Evolutionary conservation across 2,797 vertebrate genomes (phyloP).

Genomic region (Sebastes reedi): DNA sequence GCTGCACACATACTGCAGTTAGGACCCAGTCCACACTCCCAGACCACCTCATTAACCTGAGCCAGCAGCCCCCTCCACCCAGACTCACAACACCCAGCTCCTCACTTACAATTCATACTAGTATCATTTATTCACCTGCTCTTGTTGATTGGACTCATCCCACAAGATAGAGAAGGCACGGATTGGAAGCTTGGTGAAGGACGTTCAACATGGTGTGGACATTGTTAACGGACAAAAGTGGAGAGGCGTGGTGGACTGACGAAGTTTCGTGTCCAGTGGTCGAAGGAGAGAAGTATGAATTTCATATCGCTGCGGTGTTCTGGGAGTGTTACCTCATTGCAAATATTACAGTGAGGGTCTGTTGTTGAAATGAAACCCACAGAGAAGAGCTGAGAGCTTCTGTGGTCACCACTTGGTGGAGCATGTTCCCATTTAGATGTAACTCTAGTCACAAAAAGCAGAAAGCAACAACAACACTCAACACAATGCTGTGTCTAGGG

Average conservation of each 20-base stretch:
- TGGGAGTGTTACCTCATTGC: neutral
- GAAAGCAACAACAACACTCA: neutral
- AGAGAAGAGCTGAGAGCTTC: neutral
- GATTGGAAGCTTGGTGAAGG: constrained; percentile 46
- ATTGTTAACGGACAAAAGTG: constrained; percentile 17
- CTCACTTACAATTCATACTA: constrained; percentile 64
- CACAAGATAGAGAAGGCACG: constrained; percentile 27
- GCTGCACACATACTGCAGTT: constrained; percentile 54
- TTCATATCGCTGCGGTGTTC: neutral
- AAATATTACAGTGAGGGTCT: neutral
- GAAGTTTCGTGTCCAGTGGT: neutral
- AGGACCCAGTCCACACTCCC: constrained; percentile 70
- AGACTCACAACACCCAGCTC: constrained; percentile 31
- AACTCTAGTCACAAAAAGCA: neutral
- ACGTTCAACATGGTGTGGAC: constrained; percentile 31
- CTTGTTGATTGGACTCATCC: constrained; percentile 69
- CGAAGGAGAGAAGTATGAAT: neutral
- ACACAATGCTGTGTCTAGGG: neutral
- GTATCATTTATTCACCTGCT: constrained; percentile 75
- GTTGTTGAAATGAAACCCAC: neutral
- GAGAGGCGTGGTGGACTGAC: neutral
- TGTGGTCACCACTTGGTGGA: neutral
- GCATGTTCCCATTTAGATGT: neutral
- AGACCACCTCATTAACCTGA: constrained; percentile 84
- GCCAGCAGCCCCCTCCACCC: constrained; percentile 48